phyloP scores from a whole-genome alignment of 2,797 vertebrate species.

The Lophius americanus region DNA sequence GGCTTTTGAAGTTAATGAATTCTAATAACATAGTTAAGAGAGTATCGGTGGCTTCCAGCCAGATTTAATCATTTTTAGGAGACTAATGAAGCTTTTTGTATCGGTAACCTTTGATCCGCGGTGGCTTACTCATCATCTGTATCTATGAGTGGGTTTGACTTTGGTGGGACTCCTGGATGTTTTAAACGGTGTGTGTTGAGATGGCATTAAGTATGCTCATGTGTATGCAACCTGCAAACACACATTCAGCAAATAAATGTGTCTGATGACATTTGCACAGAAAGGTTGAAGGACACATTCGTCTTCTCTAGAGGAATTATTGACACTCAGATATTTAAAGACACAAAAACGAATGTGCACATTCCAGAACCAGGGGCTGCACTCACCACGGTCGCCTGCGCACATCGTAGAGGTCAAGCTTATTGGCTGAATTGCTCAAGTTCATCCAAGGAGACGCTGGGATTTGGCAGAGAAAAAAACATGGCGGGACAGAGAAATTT shows the following conservation, averaged over 20 bases:
- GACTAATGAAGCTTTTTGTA: slow-evolving; percentile 50
- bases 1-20: slow-evolving; percentile 35
- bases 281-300: not conserved
- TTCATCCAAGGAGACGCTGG: slow-evolving; percentile 95
- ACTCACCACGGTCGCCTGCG: slow-evolving; percentile 95
- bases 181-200: slow-evolving; percentile 13
- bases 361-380: not conserved
- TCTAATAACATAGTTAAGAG: slow-evolving; percentile 44
- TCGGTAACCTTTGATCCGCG: slow-evolving; percentile 41
- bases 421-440: slow-evolving; percentile 86
- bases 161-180: slow-evolving; percentile 23
- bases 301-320: slow-evolving; percentile 8
- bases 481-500: not conserved
- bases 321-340: slow-evolving; percentile 2
- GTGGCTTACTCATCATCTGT: slow-evolving; percentile 32
- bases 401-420: slow-evolving; percentile 97
- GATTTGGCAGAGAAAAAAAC: slow-evolving; percentile 15
- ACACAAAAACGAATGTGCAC: not conserved
- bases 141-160: slow-evolving; percentile 20
- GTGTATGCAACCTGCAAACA: slow-evolving; percentile 19
- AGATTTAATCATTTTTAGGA: slow-evolving; percentile 45
- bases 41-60: slow-evolving; percentile 25
- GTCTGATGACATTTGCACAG: slow-evolving; percentile 12
- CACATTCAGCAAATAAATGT: slow-evolving; percentile 6
- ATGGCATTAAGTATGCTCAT: not conserved